A percentile compares a stretch with the other conserved stretches of the same genome.
phyloP scores from a whole-genome alignment of 2,888 invertebrate species.

The Papilio elwesi region DNA sequence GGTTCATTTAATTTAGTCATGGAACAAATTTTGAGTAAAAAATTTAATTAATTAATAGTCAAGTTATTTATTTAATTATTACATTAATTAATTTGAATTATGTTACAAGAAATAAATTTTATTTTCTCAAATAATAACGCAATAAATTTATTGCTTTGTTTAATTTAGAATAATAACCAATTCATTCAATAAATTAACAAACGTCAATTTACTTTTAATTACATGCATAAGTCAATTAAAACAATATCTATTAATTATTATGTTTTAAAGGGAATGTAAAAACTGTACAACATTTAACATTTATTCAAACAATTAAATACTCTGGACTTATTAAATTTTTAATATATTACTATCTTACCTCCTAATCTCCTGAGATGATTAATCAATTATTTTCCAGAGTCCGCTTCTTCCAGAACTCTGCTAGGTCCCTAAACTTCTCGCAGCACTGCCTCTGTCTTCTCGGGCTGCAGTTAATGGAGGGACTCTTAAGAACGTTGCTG shows the following conservation, averaged over 20 bases:
- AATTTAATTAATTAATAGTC: too few species aligned
- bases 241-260: not conserved
- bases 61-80: too few species aligned
- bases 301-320: too few species aligned
- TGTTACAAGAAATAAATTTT: too few species aligned
- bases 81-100: too few species aligned
- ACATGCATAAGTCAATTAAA: not conserved
- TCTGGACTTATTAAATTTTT: not conserved
- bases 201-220: too few species aligned
- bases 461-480: conserved; percentile 59
- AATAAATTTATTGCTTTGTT: not conserved
- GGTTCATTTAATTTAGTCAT: too few species aligned
- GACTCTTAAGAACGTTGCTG: conserved; percentile 62
- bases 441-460: conserved; percentile 63
- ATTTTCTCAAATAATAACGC: not conserved
- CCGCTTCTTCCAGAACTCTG: conserved; percentile 69
- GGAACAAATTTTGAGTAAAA: too few species aligned
- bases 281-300: not conserved
- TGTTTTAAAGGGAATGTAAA: not conserved
- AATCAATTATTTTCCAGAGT: conserved; percentile 50
- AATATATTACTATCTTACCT: not conserved
- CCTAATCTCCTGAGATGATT: too few species aligned
- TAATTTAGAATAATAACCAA: conserved; percentile 25
- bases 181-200: too few species aligned
- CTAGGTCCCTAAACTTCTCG: conserved; percentile 68